A percentile compares a stretch with the other conserved stretches of the same genome.
Evolutionary conservation across 1,140 invertebrate species (phyloP).

Genomic region (Leptonema lineaticorne): DNA sequence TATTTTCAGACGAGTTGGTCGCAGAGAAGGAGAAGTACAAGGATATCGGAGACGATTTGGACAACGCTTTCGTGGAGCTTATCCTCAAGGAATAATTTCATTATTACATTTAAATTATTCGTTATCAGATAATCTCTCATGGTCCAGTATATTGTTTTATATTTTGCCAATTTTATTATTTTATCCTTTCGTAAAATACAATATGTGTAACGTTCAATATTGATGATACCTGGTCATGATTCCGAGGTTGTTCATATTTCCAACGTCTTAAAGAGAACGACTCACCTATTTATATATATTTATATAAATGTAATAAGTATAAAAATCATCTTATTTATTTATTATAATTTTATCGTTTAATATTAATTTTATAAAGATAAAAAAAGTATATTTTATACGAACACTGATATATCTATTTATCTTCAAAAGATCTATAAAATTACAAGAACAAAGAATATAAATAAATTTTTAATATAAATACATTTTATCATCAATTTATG

Average conservation of each 20-base stretch:
- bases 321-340: conserved; percentile 2
- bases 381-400: conserved; percentile 10
- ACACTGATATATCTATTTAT: no score
- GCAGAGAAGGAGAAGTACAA: conserved; percentile 99
- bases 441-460: background rate
- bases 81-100: conserved; percentile 65
- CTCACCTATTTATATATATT: background rate
- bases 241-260: background rate
- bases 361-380: background rate
- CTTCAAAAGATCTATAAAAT: no score
- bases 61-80: conserved; percentile 96
- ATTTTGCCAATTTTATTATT: background rate
- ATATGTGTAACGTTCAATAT: background rate
- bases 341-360: conserved; percentile 1
- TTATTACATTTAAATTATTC: conserved; percentile 10
- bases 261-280: background rate
- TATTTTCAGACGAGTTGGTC: conserved; percentile 92
- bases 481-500: background rate
- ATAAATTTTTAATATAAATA: conserved; percentile 11
- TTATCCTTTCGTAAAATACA: background rate
- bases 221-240: background rate
- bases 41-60: conserved; percentile 98
- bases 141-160: conserved; percentile 2
- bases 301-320: background rate
- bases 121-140: background rate